These are phyloP conservation scores for Andrena chrysosceles DNA, from an alignment of 2,888 invertebrate species.

Conservation along the genomic window DNA sequence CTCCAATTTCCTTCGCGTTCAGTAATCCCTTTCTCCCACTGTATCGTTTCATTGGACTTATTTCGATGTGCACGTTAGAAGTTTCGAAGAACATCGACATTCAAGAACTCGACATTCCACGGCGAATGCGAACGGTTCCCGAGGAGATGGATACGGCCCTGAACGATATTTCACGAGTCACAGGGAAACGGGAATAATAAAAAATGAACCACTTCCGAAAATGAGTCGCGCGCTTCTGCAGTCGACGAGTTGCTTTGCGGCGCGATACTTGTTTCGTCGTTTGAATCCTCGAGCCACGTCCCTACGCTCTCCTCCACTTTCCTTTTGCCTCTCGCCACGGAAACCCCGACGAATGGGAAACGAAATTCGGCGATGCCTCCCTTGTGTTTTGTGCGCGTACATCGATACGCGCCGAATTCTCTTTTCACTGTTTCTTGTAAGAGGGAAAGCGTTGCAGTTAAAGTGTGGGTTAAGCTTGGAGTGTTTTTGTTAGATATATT, in stretches of 20 bases:
- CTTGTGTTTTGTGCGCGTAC: not conserved
- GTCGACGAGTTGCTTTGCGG: constrained; percentile 65
- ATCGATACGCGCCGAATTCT: not conserved
- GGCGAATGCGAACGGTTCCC: not conserved
- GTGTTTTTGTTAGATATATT: constrained; percentile 26
- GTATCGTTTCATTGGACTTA: not conserved
- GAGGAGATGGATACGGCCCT: constrained; percentile 28
- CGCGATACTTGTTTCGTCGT: constrained; percentile 70
- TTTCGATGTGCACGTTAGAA: constrained; percentile 9
- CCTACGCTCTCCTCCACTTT: not conserved
- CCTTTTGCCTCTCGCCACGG: constrained; percentile 4
- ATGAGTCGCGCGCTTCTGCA: constrained; percentile 68
- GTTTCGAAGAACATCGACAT: constrained; percentile 13
- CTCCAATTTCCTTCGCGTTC: not conserved
- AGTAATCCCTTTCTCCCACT: not conserved
- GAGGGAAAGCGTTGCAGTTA: constrained; percentile 2
- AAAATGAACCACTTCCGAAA: constrained; percentile 76
- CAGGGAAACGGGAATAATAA: constrained; percentile 66
- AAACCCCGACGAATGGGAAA: constrained; percentile 32
- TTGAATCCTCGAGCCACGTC: constrained; percentile 53
- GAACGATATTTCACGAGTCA: constrained; percentile 50
- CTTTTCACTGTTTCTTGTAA: not conserved
- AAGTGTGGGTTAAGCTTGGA: constrained; percentile 6
- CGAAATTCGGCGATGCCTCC: constrained; percentile 35
- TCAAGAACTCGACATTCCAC: not conserved